Evolutionary conservation across 2,888 invertebrate species (phyloP).

Genomic region (Metopia argyrocephala): DNA sequence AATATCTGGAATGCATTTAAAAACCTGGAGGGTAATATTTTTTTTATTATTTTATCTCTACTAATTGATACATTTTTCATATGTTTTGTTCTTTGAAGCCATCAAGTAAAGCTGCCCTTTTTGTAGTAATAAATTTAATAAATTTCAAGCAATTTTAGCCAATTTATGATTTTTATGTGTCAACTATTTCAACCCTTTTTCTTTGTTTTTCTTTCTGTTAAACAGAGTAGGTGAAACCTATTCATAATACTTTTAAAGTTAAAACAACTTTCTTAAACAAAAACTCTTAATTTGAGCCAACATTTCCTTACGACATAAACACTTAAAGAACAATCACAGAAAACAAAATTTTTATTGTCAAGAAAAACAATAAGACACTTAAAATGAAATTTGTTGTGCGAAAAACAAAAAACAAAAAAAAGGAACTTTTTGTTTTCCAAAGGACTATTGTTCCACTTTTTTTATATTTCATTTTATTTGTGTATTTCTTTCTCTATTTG

Average conservation of each 20-base stretch:
- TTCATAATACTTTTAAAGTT: neutral
- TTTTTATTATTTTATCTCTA: no score
- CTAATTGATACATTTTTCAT: no score
- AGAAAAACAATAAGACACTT: slow-evolving; percentile 53
- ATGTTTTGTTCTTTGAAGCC: no score
- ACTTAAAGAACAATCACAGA: slow-evolving; percentile 24
- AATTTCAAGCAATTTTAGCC: neutral
- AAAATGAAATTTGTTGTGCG: slow-evolving; percentile 27
- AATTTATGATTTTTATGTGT: neutral
- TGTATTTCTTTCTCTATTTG: neutral
- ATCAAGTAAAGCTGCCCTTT: no score
- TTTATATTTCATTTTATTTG: neutral
- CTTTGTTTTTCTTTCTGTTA: no score
- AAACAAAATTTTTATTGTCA: slow-evolving; percentile 36
- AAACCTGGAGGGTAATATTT: no score
- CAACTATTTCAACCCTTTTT: neutral
- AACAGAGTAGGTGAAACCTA: neutral
- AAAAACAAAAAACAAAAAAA: no score
- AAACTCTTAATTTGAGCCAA: slow-evolving; percentile 16
- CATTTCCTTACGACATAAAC: slow-evolving; percentile 24
- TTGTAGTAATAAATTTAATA: no score
- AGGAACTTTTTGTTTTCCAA: neutral
- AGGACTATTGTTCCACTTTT: neutral
- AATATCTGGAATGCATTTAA: no score
- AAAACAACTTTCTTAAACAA: slow-evolving; percentile 1